phyloP scores from a whole-genome alignment of 1,140 invertebrate genomes.

The Cydia splendana region DNA sequence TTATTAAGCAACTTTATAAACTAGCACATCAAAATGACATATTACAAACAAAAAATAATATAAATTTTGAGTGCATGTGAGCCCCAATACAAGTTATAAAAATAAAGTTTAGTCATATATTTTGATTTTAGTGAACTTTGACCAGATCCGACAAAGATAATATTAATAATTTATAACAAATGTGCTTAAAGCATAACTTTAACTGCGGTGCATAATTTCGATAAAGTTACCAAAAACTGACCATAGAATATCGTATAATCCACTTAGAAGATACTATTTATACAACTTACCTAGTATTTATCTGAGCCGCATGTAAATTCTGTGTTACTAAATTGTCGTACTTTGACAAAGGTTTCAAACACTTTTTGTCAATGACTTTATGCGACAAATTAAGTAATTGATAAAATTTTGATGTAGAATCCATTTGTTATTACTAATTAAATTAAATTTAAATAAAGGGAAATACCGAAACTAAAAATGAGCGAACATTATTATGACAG shows the following conservation, averaged over 20 bases:
- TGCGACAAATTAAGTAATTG: background rate
- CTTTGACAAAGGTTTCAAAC: background rate
- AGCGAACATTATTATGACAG: background rate
- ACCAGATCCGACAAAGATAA: background rate
- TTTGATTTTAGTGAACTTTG: background rate
- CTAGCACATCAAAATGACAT: no score
- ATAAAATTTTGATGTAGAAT: background rate
- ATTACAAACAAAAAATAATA: no score
- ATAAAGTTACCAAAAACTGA: no score
- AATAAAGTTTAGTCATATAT: background rate
- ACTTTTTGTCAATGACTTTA: background rate
- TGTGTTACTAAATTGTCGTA: slow-evolving; percentile 8
- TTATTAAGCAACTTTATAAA: no score
- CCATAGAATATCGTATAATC: background rate
- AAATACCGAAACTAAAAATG: background rate
- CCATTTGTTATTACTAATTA: background rate
- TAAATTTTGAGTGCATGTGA: no score
- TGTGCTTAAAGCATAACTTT: background rate
- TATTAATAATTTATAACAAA: background rate
- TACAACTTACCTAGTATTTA: slow-evolving; percentile 55
- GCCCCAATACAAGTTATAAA: background rate
- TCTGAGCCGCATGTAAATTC: slow-evolving; percentile 47
- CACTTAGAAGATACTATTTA: slow-evolving; percentile 10
- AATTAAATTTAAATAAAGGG: background rate
- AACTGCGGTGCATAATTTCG: background rate